These are phyloP conservation scores for Gulo gulo DNA, from an alignment of 2,113 vertebrate genomes.

Conservation along the genomic window DNA sequence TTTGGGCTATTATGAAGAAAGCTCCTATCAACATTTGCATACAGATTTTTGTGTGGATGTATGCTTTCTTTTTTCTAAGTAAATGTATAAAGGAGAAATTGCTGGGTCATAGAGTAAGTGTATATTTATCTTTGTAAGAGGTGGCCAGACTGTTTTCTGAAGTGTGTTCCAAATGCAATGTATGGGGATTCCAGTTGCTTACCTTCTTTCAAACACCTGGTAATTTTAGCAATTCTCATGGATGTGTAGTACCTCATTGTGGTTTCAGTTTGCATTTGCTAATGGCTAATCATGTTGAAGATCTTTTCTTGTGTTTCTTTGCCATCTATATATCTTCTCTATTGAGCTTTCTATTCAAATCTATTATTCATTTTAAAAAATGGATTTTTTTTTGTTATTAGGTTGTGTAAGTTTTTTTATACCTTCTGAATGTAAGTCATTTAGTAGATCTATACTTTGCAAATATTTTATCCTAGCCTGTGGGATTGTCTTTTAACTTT, in stretches of 20 bases:
- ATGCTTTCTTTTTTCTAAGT: constrained; percentile 11
- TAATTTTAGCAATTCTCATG: background rate
- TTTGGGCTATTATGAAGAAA: background rate
- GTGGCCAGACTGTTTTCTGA: background rate
- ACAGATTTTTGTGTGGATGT: background rate
- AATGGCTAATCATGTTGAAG: background rate
- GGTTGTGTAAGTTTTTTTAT: background rate
- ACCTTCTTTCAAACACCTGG: background rate
- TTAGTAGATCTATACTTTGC: background rate
- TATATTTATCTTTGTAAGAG: background rate
- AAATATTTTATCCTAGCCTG: background rate
- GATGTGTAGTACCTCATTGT: background rate
- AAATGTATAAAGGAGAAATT: background rate
- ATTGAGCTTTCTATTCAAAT: background rate
- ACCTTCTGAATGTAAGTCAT: background rate
- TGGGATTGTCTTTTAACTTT: background rate
- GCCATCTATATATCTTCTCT: background rate
- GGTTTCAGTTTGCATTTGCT: background rate
- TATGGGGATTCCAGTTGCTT: background rate
- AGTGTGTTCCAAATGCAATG: background rate
- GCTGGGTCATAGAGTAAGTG: background rate
- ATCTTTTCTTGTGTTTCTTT: background rate
- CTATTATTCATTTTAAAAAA: background rate
- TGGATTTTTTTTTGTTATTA: background rate
- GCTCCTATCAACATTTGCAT: background rate